phyloP scores from a whole-genome alignment of 2,113 vertebrate species.

The Ammodytes dubius region DNA sequence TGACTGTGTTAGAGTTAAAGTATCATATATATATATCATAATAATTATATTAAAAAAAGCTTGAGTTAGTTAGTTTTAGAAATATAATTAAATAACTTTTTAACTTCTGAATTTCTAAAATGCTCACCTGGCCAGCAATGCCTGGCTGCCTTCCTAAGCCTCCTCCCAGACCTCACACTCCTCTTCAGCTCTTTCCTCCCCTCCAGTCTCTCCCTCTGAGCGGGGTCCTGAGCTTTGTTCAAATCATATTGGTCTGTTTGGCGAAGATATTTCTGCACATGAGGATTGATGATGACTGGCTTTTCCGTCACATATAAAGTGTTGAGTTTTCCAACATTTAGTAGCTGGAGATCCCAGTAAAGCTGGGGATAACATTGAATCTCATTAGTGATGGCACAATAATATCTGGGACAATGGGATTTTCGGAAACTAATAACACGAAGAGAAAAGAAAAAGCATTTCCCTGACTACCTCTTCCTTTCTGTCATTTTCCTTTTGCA shows the following conservation, averaged over 20 bases:
- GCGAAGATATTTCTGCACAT: background rate
- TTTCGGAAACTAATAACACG: background rate
- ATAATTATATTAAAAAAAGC: background rate
- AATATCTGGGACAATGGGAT: background rate
- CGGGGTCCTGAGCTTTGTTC: background rate
- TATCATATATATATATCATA: too few species aligned
- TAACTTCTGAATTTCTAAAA: background rate
- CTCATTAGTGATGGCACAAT: background rate
- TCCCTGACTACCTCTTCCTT: constrained; percentile 71
- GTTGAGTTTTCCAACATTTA: constrained; percentile 60
- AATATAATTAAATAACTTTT: background rate
- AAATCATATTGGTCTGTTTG: constrained; percentile 1
- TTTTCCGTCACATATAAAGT: background rate
- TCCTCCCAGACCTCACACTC: constrained; percentile 24
- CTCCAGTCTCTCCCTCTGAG: constrained; percentile 22
- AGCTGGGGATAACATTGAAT: constrained; percentile 62
- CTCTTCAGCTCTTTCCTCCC: constrained; percentile 1
- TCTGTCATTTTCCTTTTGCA: constrained; percentile 75
- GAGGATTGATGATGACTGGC: background rate
- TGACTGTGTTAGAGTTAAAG: background rate
- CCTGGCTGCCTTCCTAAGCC: constrained; percentile 67
- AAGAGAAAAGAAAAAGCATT: background rate
- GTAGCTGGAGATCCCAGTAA: constrained; percentile 82
- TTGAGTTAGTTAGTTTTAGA: background rate
- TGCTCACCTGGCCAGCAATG: constrained; percentile 73